phyloP scores from a whole-genome alignment of 1,140 invertebrate species.

The Sesamia nonagrioides region DNA sequence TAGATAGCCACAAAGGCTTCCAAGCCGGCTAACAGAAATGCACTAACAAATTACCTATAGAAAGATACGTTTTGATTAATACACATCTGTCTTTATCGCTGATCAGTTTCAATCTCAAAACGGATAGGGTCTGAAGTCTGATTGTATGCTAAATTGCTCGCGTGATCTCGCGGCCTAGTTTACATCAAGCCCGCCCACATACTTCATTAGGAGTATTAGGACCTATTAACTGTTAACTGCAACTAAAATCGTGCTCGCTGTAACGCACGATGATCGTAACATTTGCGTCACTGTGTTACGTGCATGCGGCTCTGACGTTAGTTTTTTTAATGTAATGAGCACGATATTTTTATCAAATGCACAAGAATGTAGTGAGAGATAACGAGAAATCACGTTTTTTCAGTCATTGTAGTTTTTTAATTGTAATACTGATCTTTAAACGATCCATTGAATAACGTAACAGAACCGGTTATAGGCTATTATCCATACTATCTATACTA shows the following conservation, averaged over 20 bases:
- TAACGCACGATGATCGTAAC: neutral
- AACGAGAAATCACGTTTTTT: no score
- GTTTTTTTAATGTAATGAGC: conserved; percentile 3
- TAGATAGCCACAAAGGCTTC: no score
- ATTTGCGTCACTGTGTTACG: neutral
- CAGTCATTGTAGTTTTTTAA: neutral
- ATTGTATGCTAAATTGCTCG: neutral
- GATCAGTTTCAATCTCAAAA: neutral
- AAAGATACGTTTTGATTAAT: neutral
- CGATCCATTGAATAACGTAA: no score
- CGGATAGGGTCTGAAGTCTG: neutral
- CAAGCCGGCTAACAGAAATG: neutral
- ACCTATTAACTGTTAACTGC: conserved; percentile 19
- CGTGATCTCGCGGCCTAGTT: conserved; percentile 26
- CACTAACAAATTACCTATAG: neutral
- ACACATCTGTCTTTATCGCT: neutral
- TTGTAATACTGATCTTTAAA: neutral
- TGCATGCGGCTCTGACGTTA: neutral
- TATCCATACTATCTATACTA: no score
- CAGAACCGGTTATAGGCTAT: no score
- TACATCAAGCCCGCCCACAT: conserved; percentile 18
- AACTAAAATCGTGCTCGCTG: neutral
- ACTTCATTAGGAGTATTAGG: conserved; percentile 30
- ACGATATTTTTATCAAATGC: neutral
- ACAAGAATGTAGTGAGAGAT: neutral